Conservation (phyloP, 2,113 vertebrate species). For the Lepus americanus region DNA sequence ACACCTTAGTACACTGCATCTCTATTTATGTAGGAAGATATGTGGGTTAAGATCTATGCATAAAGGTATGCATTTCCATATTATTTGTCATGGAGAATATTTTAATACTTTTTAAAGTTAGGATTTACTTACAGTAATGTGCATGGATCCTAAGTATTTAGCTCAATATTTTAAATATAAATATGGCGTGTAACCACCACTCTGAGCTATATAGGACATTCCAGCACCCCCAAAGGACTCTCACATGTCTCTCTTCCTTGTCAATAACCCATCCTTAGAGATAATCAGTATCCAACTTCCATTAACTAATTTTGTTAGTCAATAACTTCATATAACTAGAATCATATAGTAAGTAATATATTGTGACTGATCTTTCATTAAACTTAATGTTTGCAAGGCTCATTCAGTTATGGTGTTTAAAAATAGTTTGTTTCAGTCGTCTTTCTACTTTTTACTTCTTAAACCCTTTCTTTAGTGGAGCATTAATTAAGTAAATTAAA, state of each 20-base stretch:
- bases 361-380: not conserved
- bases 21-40: constrained; percentile 1
- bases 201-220: not conserved
- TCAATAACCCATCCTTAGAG: not conserved
- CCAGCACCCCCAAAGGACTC: not conserved
- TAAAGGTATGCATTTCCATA: not conserved
- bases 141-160: not conserved
- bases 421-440: no score
- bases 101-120: constrained; percentile 20
- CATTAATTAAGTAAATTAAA: no score
- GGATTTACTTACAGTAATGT: not conserved
- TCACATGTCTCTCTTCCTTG: not conserved
- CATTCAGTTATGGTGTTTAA: not conserved
- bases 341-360: not conserved
- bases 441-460: no score
- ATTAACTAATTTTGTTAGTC: not conserved
- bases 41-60: not conserved
- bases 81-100: constrained; percentile 30
- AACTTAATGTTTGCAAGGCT: constrained; percentile 2
- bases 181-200: not conserved
- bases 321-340: not conserved
- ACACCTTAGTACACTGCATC: not conserved
- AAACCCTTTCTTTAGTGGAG: no score
- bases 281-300: not conserved
- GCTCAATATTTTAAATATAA: not conserved